A percentile compares a stretch with the other conserved stretches of the same genome.
Conservation (phyloP, 1,140 invertebrate genomes). For the Pseudomyrmex flavicornis region DNA sequence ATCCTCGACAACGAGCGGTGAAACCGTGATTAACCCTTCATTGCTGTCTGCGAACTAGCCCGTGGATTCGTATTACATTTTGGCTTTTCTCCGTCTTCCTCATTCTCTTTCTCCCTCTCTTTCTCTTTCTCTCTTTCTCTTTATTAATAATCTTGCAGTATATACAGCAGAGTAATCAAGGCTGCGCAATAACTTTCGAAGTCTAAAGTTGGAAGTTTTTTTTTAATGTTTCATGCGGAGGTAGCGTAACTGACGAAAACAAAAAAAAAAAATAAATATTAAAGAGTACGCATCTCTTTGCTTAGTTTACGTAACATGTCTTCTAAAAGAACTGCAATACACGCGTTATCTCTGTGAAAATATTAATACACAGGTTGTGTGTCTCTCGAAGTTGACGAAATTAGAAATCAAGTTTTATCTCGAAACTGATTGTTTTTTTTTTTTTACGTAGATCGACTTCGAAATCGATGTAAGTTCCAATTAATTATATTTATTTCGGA, state of each 20-base stretch:
- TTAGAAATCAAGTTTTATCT: neutral
- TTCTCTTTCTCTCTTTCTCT: slow-evolving; percentile 25
- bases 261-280: no score
- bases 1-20: slow-evolving; percentile 53
- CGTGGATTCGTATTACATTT: slow-evolving; percentile 28
- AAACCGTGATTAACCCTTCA: slow-evolving; percentile 58
- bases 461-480: neutral
- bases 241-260: no score
- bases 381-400: no score
- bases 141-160: neutral
- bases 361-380: no score
- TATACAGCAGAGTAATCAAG: neutral
- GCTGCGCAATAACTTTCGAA: neutral
- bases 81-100: no score
- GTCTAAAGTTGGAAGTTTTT: neutral
- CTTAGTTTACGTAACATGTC: no score
- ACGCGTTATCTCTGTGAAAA: no score
- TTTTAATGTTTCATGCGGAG: no score
- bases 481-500: neutral
- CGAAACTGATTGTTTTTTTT: no score
- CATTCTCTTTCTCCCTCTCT: no score
- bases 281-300: no score
- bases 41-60: slow-evolving; percentile 25
- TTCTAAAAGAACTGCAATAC: no score
- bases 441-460: neutral